Evolutionary conservation across 1,140 invertebrate genomes (phyloP).

Genomic region (Drosophila obscura): DNA sequence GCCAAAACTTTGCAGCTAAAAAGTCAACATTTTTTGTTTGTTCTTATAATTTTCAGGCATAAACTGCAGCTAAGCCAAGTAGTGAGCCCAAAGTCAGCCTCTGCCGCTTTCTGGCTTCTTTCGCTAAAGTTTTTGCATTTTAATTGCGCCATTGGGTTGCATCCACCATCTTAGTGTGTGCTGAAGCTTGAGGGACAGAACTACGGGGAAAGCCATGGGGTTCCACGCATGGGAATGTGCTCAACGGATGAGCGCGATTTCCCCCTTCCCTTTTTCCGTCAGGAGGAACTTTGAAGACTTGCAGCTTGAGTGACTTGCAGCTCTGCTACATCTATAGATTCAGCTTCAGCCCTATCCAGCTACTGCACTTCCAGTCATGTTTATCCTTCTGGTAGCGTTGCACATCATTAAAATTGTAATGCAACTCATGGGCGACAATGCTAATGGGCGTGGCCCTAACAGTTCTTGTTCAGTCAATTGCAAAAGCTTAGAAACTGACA

Average conservation of each 20-base stretch:
- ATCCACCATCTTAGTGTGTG: conserved; percentile 45
- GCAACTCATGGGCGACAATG: conserved; percentile 54
- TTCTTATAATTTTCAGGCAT: conserved; percentile 27
- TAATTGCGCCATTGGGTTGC: conserved; percentile 56
- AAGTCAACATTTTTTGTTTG: conserved; percentile 60
- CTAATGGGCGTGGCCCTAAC: conserved; percentile 55
- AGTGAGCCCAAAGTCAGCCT: background rate
- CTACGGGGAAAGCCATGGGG: conserved; percentile 13
- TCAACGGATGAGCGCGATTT: conserved; percentile 5
- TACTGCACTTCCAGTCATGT: background rate
- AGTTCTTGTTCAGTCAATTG: conserved; percentile 64
- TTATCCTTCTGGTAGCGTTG: conserved; percentile 28
- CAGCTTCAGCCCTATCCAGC: conserved; percentile 18
- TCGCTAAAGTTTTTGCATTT: conserved; percentile 66
- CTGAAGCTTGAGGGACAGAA: conserved; percentile 37
- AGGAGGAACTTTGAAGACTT: conserved; percentile 34
- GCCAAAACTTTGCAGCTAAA: conserved; percentile 69
- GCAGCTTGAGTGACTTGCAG: conserved; percentile 35
- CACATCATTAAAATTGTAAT: conserved; percentile 80
- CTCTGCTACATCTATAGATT: background rate
- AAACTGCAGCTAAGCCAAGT: conserved; percentile 50
- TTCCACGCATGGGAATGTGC: conserved; percentile 1
- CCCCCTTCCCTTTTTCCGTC: no score
- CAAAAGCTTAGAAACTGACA: conserved; percentile 60
- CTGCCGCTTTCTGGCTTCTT: conserved; percentile 7